These are phyloP conservation scores for Dicrurus megarhynchus DNA, from an alignment of 2,113 vertebrate species.

Conservation along the genomic window DNA sequence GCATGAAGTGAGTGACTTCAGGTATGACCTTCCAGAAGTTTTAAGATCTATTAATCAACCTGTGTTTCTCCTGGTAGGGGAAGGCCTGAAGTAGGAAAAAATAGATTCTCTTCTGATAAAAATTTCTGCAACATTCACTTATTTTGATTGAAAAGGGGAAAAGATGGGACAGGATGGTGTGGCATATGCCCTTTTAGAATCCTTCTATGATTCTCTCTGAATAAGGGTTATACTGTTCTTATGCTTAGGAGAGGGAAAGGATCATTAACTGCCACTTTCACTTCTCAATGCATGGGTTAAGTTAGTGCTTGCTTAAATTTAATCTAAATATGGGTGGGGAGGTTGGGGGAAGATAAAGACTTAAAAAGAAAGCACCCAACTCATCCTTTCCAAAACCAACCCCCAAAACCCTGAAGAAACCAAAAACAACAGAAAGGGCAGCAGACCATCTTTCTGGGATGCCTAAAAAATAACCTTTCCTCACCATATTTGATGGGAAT, in stretches of 20 bases:
- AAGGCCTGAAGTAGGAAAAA: not conserved
- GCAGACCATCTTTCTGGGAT: not conserved
- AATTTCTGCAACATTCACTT: not conserved
- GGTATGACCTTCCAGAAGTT: not conserved
- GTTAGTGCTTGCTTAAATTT: not conserved
- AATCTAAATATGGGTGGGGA: not conserved
- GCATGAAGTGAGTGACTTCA: not conserved
- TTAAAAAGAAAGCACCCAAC: not conserved
- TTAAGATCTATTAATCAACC: not conserved
- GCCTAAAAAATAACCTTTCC: not conserved
- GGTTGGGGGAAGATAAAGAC: not conserved
- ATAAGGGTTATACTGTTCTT: not conserved
- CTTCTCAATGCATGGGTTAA: not conserved
- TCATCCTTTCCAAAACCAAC: not conserved
- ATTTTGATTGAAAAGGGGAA: not conserved
- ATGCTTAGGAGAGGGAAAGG: not conserved
- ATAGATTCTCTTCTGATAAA: not conserved
- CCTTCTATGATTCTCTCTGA: not conserved
- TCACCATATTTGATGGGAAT: not conserved
- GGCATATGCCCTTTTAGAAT: not conserved
- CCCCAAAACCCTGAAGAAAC: not conserved
- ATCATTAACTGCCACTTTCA: not conserved
- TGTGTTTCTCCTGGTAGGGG: not conserved
- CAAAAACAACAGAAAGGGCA: not conserved
- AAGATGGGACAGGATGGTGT: not conserved